These are phyloP conservation scores for Strix uralensis DNA, from an alignment of 2,113 vertebrate species.

Conservation along the genomic window DNA sequence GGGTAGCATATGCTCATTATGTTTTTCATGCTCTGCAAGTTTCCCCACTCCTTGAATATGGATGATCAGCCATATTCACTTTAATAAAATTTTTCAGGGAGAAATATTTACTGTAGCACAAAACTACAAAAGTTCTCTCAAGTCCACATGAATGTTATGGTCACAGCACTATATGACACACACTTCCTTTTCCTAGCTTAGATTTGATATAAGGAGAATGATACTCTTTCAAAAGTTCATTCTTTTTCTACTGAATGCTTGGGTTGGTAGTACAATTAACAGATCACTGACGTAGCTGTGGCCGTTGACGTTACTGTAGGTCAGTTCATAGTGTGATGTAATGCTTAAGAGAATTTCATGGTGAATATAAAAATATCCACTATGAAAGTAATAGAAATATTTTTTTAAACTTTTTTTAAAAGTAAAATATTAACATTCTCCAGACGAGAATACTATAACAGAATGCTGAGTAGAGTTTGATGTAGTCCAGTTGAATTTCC, in stretches of 20 bases:
- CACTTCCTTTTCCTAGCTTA: not conserved
- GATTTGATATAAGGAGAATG: not conserved
- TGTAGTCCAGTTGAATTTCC: not conserved
- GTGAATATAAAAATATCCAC: not conserved
- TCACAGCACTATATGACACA: not conserved
- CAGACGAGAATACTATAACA: not conserved
- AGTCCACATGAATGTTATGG: not conserved
- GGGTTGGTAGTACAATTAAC: not conserved
- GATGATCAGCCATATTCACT: not conserved
- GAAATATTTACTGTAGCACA: not conserved
- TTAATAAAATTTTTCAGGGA: not conserved
- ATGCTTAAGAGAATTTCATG: not conserved
- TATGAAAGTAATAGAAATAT: not conserved
- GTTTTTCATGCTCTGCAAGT: not conserved
- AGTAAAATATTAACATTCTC: not conserved
- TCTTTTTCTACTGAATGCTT: not conserved
- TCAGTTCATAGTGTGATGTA: not conserved
- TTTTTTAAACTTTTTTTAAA: not conserved
- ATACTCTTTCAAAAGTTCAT: not conserved
- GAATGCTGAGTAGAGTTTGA: not conserved
- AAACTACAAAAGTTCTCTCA: not conserved
- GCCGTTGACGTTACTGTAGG: not conserved
- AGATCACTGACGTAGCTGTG: not conserved
- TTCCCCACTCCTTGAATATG: not conserved
- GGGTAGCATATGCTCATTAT: not conserved